Base-by-base conservation (phyloP, 2,888 invertebrate species). In the Callosobruchus maculatus region DNA sequence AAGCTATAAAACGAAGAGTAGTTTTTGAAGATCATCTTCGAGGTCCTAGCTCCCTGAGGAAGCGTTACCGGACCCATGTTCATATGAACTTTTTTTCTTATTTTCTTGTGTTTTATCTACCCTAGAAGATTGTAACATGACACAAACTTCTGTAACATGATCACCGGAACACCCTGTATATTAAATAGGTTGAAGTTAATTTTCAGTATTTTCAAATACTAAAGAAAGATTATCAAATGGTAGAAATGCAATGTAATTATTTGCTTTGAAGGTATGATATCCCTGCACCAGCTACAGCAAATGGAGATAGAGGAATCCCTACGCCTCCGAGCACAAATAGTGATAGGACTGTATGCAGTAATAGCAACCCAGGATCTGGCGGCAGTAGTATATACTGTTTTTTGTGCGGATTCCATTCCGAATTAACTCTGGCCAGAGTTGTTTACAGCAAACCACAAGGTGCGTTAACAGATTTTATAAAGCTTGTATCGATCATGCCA, bases 331-430 rank as follows among this genome's bases (percentile, higher is more conserved):
- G 92, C 81, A 93, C 93, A 80, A 91, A 93, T 83, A 93, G 93
- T 73, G 93, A 94, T 82, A 88, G 93, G 78, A 91, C 92, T 9
- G 80, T 81, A 20, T 81, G 90, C 91, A 81, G 90, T 90, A 78
- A 74, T 75, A 91, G 91, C 77, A 91, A 91, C 87, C 90, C 89
- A 72, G 90, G 91, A 87, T 90, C 89, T 72, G 90, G 91, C 87
- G 92, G 89, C 73, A 94, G 94, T 83, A 93, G 95, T 72, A 95
- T 95, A 81, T 96, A 95, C 87, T 96, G 96, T 86, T 96, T 95
- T 88, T 90, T 96, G 78, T 96, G 96, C 88, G 95, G 95, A 69
- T 89, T 95, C 79, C 95, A 96, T 88, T 95, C 95, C 71, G 95
- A 96, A 88, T 90, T 95, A 84, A 95, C 95, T 76, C 88, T 96